Evolutionary conservation across 2,797 vertebrate genomes (phyloP).

Genomic region (Nannoperca australis): DNA sequence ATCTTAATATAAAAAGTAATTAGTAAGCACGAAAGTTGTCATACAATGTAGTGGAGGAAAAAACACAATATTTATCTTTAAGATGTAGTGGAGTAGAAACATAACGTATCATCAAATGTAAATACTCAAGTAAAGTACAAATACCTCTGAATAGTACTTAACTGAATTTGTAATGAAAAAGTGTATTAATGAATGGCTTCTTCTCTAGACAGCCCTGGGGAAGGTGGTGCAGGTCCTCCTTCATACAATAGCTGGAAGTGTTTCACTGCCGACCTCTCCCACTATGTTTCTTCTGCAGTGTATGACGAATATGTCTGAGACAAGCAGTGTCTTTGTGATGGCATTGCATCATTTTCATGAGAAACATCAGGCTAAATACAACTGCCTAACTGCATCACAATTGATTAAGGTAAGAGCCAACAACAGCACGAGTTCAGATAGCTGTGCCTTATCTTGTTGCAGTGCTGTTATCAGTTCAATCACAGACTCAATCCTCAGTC

Average conservation of each 20-base stretch:
- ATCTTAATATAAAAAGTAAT: neutral
- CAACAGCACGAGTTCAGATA: conserved; percentile 49
- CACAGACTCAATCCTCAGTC: conserved; percentile 29
- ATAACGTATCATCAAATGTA: neutral
- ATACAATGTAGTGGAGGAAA: neutral
- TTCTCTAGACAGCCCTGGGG: neutral
- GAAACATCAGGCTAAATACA: conserved; percentile 38
- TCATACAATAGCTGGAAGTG: neutral
- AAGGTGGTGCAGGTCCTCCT: neutral
- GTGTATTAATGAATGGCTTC: neutral
- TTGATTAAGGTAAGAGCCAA: conserved; percentile 37
- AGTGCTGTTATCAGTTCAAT: conserved; percentile 39
- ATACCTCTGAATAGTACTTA: neutral
- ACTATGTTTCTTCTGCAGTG: neutral
- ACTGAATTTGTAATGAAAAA: neutral
- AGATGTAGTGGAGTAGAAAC: neutral
- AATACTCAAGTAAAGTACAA: neutral
- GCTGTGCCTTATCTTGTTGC: conserved; percentile 47
- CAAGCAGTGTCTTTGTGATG: conserved; percentile 21
- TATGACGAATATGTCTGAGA: conserved; percentile 1
- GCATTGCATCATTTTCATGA: conserved; percentile 23
- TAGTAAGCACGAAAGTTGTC: neutral
- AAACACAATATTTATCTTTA: neutral
- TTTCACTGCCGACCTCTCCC: neutral
- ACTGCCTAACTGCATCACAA: conserved; percentile 47